phyloP scores from a whole-genome alignment of 2,888 invertebrate species.

The Rhingia rostrata region DNA sequence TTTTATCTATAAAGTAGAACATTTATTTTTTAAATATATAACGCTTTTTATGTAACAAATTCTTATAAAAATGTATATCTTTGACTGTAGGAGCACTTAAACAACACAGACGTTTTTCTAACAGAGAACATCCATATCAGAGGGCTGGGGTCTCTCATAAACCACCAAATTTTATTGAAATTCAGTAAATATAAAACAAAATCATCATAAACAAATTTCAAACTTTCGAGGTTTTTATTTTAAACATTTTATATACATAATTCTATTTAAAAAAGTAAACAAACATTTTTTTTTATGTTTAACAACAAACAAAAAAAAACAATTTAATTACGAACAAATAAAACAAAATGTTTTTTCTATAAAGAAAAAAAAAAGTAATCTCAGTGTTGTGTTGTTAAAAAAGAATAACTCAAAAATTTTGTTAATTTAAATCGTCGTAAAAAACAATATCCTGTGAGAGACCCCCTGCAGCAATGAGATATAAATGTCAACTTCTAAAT shows the following conservation, averaged over 20 bases:
- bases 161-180: constrained; percentile 81
- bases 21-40: constrained; percentile 39
- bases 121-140: constrained; percentile 98
- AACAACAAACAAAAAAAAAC: constrained; percentile 50
- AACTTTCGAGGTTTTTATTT: constrained; percentile 35
- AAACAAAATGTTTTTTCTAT: constrained; percentile 43
- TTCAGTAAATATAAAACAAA: constrained; percentile 75
- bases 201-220: constrained; percentile 1
- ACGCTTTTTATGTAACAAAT: constrained; percentile 37
- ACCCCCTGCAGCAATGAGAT: constrained; percentile 75
- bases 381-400: constrained; percentile 60
- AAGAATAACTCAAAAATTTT: constrained; percentile 15
- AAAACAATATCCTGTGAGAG: constrained; percentile 72
- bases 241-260: constrained; percentile 20
- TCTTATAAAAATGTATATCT: constrained; percentile 62
- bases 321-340: constrained; percentile 49
- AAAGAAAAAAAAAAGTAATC: constrained; percentile 51
- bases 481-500: constrained; percentile 61
- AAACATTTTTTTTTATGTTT: constrained; percentile 8
- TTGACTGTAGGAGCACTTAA: constrained; percentile 83
- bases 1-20: constrained; percentile 30
- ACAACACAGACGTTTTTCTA: constrained; percentile 93
- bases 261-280: constrained; percentile 19
- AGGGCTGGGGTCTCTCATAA: constrained; percentile 93
- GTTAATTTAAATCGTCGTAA: constrained; percentile 34